Percentiles rank a stretch among this genome's conserved stretches.
Evolutionary conservation across 2,888 invertebrate genomes (phyloP).

Genomic region (Leucophora obtusa): DNA sequence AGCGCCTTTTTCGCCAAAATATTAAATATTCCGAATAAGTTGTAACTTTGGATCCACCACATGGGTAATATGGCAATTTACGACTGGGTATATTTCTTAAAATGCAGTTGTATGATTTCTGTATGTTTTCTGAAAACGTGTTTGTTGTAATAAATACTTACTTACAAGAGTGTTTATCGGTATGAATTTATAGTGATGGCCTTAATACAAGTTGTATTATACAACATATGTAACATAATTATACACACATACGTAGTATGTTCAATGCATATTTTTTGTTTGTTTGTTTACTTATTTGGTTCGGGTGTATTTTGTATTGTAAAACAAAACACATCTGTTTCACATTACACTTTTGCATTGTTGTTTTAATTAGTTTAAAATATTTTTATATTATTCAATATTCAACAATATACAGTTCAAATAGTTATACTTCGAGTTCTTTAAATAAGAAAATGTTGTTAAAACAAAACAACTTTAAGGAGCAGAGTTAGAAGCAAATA

Average conservation of each 20-base stretch:
- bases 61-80: no score
- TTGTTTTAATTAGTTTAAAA: conserved; percentile 44
- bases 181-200: conserved; percentile 17
- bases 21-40: no score
- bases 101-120: no score
- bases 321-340: conserved; percentile 37
- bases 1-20: no score
- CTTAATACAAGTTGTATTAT: conserved; percentile 12
- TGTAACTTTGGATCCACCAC: no score
- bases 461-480: no score
- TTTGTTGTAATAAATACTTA: conserved; percentile 24
- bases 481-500: no score
- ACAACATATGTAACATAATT: conserved; percentile 10
- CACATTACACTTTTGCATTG: conserved; percentile 45
- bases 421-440: not conserved
- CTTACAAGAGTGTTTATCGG: conserved; percentile 35
- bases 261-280: not conserved
- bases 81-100: no score
- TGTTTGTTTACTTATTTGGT: not conserved
- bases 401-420: not conserved
- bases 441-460: no score
- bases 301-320: conserved; percentile 20
- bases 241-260: not conserved
- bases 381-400: conserved; percentile 1
- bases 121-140: no score